Base-by-base conservation (phyloP, 2,888 invertebrate genomes). In the Hedychridium roseum region DNA sequence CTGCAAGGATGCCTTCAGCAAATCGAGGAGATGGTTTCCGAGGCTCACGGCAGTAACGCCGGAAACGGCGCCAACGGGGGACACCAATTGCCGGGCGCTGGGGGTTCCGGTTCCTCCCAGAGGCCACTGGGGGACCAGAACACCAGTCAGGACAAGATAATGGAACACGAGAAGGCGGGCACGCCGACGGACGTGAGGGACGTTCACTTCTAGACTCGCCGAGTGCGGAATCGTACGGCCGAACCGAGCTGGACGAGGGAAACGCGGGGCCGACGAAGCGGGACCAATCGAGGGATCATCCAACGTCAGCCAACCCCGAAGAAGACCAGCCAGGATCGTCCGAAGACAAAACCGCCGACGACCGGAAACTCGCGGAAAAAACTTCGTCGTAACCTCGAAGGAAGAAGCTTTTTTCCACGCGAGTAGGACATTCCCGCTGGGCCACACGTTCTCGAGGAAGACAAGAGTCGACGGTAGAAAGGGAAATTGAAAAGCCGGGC, bases 171-270 rank as follows among this genome's bases (percentile, higher is more conserved):
- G 79, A 88, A 87, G 79, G 89, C 92, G 64, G 68, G 73, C 39
- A 91, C 92, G 43, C 91, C 92, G 66, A 92, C 92, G 67, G 93
- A 94, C 79, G 89, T 92, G 67, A 85, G 91, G 68, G 91, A 93
- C 80, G 87, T 93, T 61, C 88, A 90, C 80, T 91, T 91, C 82
- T 90, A 82, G 14, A 15, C 4, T 14, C 31, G 32, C 3, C 17
- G 18, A 17, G 11, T 11, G 35, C 4, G 9, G 11, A 30, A 15
- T 18, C 20, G 7, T 35, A 11, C 12, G 20, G 20, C 17, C 20
- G 2, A 11, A 4, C 30, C 9, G 53, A 61, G 44, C 41, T 47
- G 53, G 47, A 36, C 51, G 64, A 58, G 55, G 55, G 63, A 57
- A 56, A 59, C 56, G 56, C 43, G 43, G 56, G 49, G 46, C 47